These are phyloP conservation scores for Leptopilina drosophilae DNA, from an alignment of 2,888 invertebrate genomes.

Conservation along the genomic window DNA sequence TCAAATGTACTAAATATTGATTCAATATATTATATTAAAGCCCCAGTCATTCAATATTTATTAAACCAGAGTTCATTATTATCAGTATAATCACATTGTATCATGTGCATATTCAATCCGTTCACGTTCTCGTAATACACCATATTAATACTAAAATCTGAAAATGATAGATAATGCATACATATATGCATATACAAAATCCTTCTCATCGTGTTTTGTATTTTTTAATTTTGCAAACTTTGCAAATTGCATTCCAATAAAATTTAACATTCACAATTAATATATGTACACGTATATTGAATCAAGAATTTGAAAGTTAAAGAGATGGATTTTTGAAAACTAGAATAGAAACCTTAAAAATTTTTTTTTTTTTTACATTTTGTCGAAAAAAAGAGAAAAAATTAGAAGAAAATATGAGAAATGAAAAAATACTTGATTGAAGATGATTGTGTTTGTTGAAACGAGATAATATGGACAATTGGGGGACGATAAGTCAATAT, in stretches of 20 bases:
- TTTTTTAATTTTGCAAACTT: background rate
- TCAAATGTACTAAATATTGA: constrained; percentile 7
- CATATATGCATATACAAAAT: too few relatives aligned
- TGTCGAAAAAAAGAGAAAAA: background rate
- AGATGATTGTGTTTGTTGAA: background rate
- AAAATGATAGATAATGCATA: background rate
- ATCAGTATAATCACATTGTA: constrained; percentile 8
- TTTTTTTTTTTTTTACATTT: background rate
- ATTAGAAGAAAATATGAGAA: background rate
- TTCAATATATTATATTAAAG: constrained; percentile 1
- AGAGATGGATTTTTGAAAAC: background rate
- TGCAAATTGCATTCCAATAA: background rate
- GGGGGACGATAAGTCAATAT: background rate
- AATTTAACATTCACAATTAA: too few relatives aligned
- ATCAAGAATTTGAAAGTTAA: background rate
- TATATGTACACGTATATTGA: background rate
- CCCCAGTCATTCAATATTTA: background rate
- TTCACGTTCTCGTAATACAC: background rate
- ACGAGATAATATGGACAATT: background rate
- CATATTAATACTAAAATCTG: background rate
- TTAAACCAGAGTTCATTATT: background rate
- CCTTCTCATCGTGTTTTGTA: background rate
- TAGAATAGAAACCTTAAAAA: too few relatives aligned
- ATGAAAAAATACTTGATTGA: background rate
- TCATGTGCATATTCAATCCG: background rate